Percentiles rank a stretch among this genome's conserved stretches.
phyloP scores from a whole-genome alignment of 2,113 vertebrate genomes.

The Ochotona curzoniae region DNA sequence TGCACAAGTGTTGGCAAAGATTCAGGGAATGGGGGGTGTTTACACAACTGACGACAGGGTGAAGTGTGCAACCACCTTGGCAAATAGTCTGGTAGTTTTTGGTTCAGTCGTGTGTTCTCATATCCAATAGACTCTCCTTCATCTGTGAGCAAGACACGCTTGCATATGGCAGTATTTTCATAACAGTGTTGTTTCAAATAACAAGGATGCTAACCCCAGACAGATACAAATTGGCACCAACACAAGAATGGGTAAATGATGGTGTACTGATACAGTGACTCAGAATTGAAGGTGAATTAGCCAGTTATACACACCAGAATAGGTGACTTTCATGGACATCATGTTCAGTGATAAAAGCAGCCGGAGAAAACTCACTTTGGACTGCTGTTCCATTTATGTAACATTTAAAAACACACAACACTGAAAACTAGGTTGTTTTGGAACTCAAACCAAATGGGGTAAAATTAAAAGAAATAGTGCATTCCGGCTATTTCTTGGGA shows the following conservation, averaged over 20 bases:
- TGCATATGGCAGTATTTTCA: background rate
- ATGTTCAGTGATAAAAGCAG: background rate
- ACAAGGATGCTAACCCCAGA: background rate
- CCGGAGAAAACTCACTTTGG: background rate
- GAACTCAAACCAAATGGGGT: background rate
- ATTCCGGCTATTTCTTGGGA: background rate
- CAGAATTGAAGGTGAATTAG: background rate
- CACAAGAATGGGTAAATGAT: background rate
- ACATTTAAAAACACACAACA: background rate
- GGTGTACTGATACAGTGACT: background rate
- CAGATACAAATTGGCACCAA: background rate
- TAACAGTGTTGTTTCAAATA: background rate
- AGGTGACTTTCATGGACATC: background rate
- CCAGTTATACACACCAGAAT: background rate
- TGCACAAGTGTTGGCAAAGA: background rate
- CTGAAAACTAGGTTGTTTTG: background rate
- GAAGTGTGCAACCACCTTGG: too few relatives aligned
- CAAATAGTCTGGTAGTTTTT: background rate
- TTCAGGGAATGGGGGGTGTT: background rate
- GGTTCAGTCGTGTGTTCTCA: background rate
- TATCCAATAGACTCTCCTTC: background rate
- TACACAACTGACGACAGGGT: too few relatives aligned
- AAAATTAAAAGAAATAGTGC: background rate
- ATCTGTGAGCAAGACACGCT: background rate
- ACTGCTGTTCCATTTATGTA: background rate